These are phyloP conservation scores for Drosophila affinis DNA, from an alignment of 2,888 invertebrate genomes.

Conservation along the genomic window DNA sequence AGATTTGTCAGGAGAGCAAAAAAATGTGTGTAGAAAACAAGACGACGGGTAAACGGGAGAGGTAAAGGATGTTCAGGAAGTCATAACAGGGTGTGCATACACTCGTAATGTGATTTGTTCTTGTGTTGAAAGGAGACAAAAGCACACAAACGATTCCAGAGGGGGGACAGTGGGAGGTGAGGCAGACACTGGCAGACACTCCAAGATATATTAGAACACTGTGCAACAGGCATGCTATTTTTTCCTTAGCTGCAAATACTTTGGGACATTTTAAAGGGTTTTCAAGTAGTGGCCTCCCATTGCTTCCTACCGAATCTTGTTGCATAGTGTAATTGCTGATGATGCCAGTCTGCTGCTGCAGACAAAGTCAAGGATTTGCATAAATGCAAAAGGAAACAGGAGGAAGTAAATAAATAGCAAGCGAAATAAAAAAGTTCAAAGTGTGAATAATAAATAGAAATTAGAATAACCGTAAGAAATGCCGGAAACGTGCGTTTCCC, in stretches of 20 bases:
- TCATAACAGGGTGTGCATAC: background rate
- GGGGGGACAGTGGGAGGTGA: background rate
- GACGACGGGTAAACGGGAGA: background rate
- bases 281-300: no score
- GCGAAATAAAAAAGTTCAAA: conserved; percentile 13
- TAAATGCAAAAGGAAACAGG: conserved; percentile 16
- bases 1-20: background rate
- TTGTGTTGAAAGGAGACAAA: background rate
- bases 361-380: conserved; percentile 24
- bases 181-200: background rate
- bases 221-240: background rate
- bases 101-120: background rate
- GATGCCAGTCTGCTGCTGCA: conserved; percentile 6
- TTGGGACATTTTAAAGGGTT: no score
- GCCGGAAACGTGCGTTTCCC: conserved; percentile 23
- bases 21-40: background rate
- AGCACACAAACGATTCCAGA: background rate
- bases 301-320: background rate
- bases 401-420: background rate
- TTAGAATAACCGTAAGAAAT: conserved; percentile 33
- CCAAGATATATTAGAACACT: background rate
- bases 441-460: conserved; percentile 9
- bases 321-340: conserved; percentile 11
- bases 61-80: background rate
- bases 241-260: no score